These are phyloP conservation scores for Linyphia triangularis DNA, from an alignment of 2,888 invertebrate species.

Conservation along the genomic window DNA sequence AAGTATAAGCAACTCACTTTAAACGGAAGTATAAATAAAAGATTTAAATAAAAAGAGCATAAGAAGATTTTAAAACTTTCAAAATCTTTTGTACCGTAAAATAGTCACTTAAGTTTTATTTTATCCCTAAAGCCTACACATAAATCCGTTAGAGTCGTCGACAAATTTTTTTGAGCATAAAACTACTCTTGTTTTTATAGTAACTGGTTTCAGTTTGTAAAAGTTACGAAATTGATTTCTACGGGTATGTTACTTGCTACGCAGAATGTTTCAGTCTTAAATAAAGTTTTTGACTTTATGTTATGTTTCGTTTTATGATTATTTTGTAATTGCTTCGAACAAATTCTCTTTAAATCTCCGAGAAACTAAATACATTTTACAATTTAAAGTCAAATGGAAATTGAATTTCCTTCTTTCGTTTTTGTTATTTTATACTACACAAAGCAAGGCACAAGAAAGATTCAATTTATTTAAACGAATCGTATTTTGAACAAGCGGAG, in stretches of 20 bases:
- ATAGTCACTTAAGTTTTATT: background rate
- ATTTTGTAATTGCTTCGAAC: conserved; percentile 21
- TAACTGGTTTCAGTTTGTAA: too few relatives aligned
- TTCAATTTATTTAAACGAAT: conserved; percentile 21
- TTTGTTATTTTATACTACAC: background rate
- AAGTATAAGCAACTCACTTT: too few relatives aligned
- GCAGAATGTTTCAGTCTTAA: too few relatives aligned
- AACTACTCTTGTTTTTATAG: too few relatives aligned
- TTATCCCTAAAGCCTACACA: background rate
- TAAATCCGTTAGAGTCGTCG: background rate
- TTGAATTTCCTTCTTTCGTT: background rate
- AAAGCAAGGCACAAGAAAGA: too few relatives aligned
- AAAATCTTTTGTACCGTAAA: background rate
- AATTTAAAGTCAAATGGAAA: background rate
- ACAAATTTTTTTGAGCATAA: background rate
- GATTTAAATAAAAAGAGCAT: background rate
- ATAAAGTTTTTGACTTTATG: background rate
- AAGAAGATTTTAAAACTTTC: background rate
- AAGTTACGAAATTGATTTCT: too few relatives aligned
- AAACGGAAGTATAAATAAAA: background rate
- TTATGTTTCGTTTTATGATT: background rate
- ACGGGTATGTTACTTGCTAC: too few relatives aligned
- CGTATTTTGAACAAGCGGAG: background rate
- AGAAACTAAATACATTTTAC: background rate
- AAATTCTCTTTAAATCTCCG: conserved; percentile 7